Conservation (phyloP, 2,888 invertebrate genomes). For the Osmoderma eremita region DNA sequence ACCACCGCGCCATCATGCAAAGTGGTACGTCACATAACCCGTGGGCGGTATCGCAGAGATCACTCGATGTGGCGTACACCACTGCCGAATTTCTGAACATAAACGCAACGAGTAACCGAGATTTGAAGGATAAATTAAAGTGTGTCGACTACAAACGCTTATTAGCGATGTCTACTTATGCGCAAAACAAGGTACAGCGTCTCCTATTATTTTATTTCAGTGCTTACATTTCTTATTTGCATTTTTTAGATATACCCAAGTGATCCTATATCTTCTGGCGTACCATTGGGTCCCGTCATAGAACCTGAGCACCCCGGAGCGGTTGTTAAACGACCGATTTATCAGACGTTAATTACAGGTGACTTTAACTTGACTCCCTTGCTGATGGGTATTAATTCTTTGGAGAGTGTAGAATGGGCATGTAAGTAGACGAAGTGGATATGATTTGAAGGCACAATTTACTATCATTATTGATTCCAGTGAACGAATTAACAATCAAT, state of each 20-base stretch:
- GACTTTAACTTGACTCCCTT: slow-evolving; percentile 19
- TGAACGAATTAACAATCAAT: background rate
- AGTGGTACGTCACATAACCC: slow-evolving; percentile 32
- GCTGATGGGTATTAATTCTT: slow-evolving; percentile 33
- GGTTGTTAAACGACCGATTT: background rate
- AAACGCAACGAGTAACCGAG: slow-evolving; percentile 22
- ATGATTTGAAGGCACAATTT: no score
- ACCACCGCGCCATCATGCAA: slow-evolving; percentile 37
- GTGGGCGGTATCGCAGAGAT: slow-evolving; percentile 39
- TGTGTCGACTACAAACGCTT: background rate
- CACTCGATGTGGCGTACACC: slow-evolving; percentile 43
- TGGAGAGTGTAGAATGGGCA: slow-evolving; percentile 11
- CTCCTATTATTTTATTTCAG: background rate
- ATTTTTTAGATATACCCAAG: background rate
- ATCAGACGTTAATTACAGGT: background rate
- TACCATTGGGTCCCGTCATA: slow-evolving; percentile 16
- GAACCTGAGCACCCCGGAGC: slow-evolving; percentile 32
- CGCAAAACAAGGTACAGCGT: background rate
- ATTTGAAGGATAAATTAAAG: slow-evolving; percentile 45
- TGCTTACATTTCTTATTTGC: background rate
- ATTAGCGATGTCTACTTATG: background rate
- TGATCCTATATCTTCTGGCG: background rate
- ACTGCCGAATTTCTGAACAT: slow-evolving; percentile 42
- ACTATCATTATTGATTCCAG: no score
- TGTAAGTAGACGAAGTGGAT: background rate